Evolutionary conservation across 2,113 vertebrate species (phyloP).

Genomic region (Fregata magnificens): DNA sequence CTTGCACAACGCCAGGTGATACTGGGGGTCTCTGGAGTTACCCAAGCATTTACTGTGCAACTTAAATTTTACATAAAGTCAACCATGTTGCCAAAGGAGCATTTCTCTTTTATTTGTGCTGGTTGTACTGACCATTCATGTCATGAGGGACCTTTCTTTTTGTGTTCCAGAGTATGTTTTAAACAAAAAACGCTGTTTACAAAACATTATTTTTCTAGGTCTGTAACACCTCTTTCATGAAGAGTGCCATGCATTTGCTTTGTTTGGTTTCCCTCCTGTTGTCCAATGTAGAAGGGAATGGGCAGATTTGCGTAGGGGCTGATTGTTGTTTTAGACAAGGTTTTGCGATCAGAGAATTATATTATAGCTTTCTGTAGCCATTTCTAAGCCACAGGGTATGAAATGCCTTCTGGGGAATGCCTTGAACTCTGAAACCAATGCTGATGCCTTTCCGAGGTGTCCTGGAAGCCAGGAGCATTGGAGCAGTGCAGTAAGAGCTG

Average conservation of each 20-base stretch:
- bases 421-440: background rate
- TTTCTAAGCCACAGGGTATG: background rate
- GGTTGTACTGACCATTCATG: background rate
- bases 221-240: background rate
- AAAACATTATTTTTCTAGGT: background rate
- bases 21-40: background rate
- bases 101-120: background rate
- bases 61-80: background rate
- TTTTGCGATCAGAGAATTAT: background rate
- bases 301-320: background rate
- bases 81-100: background rate
- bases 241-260: background rate
- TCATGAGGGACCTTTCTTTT: background rate
- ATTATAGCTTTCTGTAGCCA: background rate
- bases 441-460: background rate
- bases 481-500: background rate
- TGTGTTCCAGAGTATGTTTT: background rate
- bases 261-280: background rate
- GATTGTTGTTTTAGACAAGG: background rate
- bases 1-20: background rate
- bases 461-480: background rate
- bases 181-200: background rate
- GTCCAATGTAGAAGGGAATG: no score
- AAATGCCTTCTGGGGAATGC: background rate
- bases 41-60: background rate